Base-by-base conservation (phyloP, 1,140 invertebrate species). In the Pogonus chalceus region DNA sequence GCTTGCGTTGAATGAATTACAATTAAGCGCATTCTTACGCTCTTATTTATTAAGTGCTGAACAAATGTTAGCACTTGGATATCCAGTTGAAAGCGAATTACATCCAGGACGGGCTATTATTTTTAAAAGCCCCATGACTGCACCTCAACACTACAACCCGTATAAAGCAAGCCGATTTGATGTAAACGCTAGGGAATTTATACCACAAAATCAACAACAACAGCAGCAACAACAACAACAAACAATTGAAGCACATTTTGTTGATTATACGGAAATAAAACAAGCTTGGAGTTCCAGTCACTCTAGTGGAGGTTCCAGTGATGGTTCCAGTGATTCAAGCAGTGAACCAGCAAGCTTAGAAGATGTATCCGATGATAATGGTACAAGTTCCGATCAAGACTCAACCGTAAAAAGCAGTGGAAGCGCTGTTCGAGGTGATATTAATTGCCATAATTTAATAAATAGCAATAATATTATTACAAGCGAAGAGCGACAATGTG, bases 21-120 rank as follows among this genome's bases (percentile, higher is more conserved):
- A 65, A 1, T 39, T 82, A 12, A 65, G 68, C 7, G 52, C 73
- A 3, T 62, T 74, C 9, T 60, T 88, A 20, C 68, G 69, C 0
- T 69, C 69, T 10, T 87, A 90, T 65, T 60, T 83, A 0, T 69
- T 92, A 20, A 76, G 75, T 1, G 71, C 74, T 1, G 76, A 83
- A 23, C 76, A 88, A 51, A 71, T 91, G 53, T 70, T 77, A 14
- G 72, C 79, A 2, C 75, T 87, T 53, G 88, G 88, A 0, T 93
- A 81, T 65, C 90, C 90, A 0, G 65, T 86, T 0, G 77, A 82
- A 26, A 76, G 79, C 51, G 74, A 74, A 9, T 65, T 75, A 1
- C 76, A 78, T 26, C 75, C 79, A 1, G 78, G 77, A 1, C 72
- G 72, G 57, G 82, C 79, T 0, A 73, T 84, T 31, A 77, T 87